Percentiles rank a stretch among this genome's conserved stretches.
Evolutionary conservation across 2,113 vertebrate genomes (phyloP).

Genomic region (Scomber colias): DNA sequence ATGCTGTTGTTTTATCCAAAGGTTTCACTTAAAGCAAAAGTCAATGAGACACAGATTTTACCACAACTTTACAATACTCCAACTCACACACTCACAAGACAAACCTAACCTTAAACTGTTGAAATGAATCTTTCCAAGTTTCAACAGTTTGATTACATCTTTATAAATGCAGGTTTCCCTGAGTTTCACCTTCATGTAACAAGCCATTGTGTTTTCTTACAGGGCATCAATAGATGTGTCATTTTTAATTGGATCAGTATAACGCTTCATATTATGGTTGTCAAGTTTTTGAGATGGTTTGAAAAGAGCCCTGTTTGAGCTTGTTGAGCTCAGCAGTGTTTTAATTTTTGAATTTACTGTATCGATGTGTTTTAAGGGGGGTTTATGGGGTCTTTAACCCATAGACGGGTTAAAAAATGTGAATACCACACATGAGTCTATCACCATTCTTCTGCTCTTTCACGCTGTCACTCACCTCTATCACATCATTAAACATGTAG

Average conservation of each 20-base stretch:
- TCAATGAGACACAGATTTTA: not conserved
- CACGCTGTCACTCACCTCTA: not conserved
- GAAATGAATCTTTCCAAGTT: not conserved
- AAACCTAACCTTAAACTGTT: not conserved
- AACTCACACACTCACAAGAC: not conserved
- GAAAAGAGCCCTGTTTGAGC: constrained; percentile 11
- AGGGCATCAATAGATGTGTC: constrained; percentile 33
- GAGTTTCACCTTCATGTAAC: not conserved
- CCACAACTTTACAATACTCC: not conserved
- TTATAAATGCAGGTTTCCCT: not conserved
- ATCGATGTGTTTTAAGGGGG: not conserved
- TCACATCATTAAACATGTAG: not conserved
- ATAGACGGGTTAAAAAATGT: not conserved
- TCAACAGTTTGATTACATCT: not conserved
- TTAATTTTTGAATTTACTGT: not conserved
- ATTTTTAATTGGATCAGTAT: constrained; percentile 54
- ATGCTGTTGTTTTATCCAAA: not conserved
- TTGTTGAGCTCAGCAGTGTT: not conserved
- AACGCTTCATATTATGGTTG: constrained; percentile 12
- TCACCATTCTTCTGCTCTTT: not conserved
- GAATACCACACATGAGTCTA: not conserved
- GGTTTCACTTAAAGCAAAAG: not conserved
- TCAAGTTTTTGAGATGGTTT: constrained; percentile 26
- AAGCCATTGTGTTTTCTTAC: constrained; percentile 12
- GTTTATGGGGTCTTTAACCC: constrained; percentile 3